These are phyloP conservation scores for Trachelipus rathkii DNA, from an alignment of 1,140 invertebrate species.

Conservation along the genomic window DNA sequence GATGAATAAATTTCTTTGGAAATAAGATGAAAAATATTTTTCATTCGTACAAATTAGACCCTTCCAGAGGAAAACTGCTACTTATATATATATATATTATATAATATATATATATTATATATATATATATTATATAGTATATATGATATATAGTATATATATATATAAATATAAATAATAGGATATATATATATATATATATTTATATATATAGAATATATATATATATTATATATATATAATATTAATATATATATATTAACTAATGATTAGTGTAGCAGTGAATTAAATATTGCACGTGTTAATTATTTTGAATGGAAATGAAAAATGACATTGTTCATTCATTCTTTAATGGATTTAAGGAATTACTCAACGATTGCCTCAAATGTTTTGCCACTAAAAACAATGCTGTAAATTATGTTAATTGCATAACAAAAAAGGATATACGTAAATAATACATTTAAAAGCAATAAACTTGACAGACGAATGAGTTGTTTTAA, in stretches of 20 bases:
- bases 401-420: not conserved
- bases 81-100: not conserved
- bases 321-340: not conserved
- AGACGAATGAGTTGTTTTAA: not conserved
- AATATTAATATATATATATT: not conserved
- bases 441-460: slow-evolving; percentile 6
- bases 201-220: not conserved
- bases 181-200: slow-evolving; percentile 15
- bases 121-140: not conserved
- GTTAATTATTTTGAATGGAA: not conserved
- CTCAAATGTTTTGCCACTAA: not conserved
- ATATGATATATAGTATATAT: slow-evolving; percentile 9
- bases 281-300: not conserved
- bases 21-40: not conserved
- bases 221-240: slow-evolving; percentile 11
- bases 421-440: not conserved
- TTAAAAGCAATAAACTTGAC: slow-evolving; percentile 4
- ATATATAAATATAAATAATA: slow-evolving; percentile 2
- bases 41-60: not conserved
- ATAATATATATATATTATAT: not conserved
- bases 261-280: not conserved
- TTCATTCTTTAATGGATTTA: not conserved
- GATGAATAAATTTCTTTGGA: not conserved
- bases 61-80: not conserved
- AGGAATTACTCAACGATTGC: not conserved